Conservation (phyloP, 2,797 vertebrate genomes). For the Borostomias antarcticus region DNA sequence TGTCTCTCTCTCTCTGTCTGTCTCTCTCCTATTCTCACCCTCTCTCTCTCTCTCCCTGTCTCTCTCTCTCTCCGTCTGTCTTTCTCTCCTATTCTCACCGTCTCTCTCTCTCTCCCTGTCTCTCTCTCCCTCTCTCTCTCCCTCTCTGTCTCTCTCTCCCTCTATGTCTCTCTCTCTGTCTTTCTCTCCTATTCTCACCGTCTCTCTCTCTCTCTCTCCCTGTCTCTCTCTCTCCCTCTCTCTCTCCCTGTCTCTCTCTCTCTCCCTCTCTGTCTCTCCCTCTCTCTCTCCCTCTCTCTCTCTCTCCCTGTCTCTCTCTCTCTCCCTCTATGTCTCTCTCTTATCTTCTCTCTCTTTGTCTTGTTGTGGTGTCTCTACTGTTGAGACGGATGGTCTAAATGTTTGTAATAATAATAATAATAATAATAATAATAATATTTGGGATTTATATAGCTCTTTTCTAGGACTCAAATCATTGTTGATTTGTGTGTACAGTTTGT, state of each 20-base stretch:
- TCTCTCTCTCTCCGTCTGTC: not conserved
- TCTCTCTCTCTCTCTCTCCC: not conserved
- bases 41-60: slow-evolving; percentile 4
- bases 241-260: slow-evolving; percentile 4
- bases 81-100: not conserved
- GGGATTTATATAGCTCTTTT: too few relatives aligned
- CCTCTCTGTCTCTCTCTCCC: not conserved
- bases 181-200: not conserved
- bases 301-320: too few relatives aligned
- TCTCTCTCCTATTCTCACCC: slow-evolving; percentile 9
- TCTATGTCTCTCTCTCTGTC: not conserved
- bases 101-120: slow-evolving; percentile 22
- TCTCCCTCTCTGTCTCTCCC: not conserved
- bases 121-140: slow-evolving; percentile 4
- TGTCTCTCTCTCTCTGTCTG: slow-evolving; percentile 20
- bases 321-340: too few relatives aligned
- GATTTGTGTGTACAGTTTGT: too few relatives aligned
- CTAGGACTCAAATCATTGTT: too few relatives aligned
- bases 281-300: not conserved
- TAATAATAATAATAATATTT: too few relatives aligned
- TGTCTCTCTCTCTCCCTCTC: slow-evolving; percentile 2
- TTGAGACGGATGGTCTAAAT: too few relatives aligned
- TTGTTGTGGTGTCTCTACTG: too few relatives aligned
- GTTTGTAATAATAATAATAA: too few relatives aligned
- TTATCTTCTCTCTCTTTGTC: too few relatives aligned